These are phyloP conservation scores for Poecilus cupreus DNA, from an alignment of 2,888 invertebrate genomes.

Conservation along the genomic window DNA sequence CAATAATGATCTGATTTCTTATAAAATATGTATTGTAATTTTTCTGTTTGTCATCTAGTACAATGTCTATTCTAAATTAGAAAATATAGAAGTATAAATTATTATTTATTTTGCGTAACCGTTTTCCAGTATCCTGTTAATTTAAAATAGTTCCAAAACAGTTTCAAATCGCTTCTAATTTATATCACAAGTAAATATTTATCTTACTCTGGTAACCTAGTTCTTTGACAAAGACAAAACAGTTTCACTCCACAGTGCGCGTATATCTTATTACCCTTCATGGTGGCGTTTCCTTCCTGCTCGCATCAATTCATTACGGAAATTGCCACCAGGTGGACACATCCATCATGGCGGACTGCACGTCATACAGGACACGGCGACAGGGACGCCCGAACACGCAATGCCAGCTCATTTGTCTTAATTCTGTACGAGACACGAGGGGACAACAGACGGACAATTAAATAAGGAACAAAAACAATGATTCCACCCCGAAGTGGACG, in stretches of 20 bases:
- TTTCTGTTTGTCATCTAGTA: no score
- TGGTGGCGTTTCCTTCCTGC: slow-evolving; percentile 17
- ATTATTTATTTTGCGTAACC: no score
- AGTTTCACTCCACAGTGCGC: neutral
- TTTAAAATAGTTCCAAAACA: no score
- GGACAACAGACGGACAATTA: slow-evolving; percentile 53
- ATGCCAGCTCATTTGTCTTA: slow-evolving; percentile 53
- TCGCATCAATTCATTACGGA: slow-evolving; percentile 57
- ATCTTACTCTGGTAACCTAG: neutral
- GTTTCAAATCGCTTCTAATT: no score
- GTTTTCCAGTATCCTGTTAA: no score
- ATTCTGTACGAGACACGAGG: slow-evolving; percentile 28
- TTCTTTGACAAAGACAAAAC: neutral
- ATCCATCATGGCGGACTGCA: slow-evolving; percentile 55
- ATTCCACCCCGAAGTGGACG: slow-evolving; percentile 12
- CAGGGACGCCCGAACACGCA: slow-evolving; percentile 43
- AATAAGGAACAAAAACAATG: slow-evolving; percentile 58
- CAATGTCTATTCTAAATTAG: no score
- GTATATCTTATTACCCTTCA: neutral
- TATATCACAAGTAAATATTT: no score
- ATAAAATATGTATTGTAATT: no score
- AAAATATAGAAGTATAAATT: no score
- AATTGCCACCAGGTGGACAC: slow-evolving; percentile 59
- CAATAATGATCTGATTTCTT: no score
- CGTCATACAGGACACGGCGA: slow-evolving; percentile 41